phyloP scores from a whole-genome alignment of 2,113 vertebrate genomes.

The Monopterus albus region DNA sequence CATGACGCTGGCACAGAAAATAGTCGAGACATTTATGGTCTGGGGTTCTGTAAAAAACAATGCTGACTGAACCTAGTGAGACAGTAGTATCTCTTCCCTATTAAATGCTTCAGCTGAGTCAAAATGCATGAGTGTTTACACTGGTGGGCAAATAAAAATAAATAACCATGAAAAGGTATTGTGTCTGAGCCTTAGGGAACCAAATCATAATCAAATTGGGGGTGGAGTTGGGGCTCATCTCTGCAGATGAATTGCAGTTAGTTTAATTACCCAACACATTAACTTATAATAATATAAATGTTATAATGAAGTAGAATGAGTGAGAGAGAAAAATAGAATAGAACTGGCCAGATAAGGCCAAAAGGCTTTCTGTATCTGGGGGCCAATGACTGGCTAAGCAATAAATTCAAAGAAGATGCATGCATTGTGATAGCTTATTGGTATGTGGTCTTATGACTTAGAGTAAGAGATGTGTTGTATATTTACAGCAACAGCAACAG shows the following conservation, averaged over 20 bases:
- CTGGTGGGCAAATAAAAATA: not conserved
- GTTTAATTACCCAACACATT: not conserved
- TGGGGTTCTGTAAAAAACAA: not conserved
- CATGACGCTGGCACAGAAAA: conserved; percentile 22
- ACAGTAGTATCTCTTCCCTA: not conserved
- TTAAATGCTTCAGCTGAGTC: not conserved
- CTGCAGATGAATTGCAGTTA: conserved; percentile 1
- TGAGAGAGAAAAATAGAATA: not conserved
- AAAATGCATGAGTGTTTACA: not conserved
- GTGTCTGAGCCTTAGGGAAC: not conserved
- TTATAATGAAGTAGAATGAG: not conserved
- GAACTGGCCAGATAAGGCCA: not conserved
- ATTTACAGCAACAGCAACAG: not conserved
- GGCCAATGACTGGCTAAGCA: conserved; percentile 10
- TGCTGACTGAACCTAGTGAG: not conserved
- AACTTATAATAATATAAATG: not conserved
- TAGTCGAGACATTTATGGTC: conserved; percentile 7
- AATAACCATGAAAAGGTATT: not conserved
- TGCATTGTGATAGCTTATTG: not conserved
- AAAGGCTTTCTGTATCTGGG: not conserved
- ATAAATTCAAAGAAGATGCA: not conserved
- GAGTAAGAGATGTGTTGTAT: too few species aligned
- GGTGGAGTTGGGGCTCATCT: not conserved
- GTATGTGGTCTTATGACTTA: too few species aligned
- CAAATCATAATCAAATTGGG: not conserved